Percentiles rank a stretch among this genome's conserved stretches.
These are phyloP conservation scores for Aporophyla nigra DNA, from an alignment of 2,888 invertebrate genomes.

Conservation along the genomic window DNA sequence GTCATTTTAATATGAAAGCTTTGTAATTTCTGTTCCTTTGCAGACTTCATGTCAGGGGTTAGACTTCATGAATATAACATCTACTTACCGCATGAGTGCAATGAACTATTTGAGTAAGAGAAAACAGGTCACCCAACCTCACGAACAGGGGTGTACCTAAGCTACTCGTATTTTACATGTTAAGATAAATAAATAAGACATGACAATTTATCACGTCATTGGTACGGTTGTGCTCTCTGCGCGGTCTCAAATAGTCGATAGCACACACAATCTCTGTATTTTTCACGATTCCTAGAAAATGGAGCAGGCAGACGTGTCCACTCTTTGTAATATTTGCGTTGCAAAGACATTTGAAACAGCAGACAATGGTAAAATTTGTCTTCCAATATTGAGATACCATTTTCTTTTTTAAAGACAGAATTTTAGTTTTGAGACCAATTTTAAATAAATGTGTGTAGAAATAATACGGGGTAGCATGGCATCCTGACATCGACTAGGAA, in stretches of 20 bases:
- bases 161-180: too few species aligned
- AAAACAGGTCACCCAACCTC: background rate
- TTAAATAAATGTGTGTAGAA: too few species aligned
- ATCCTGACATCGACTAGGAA: too few species aligned
- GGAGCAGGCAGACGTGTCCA: background rate
- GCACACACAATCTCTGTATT: background rate
- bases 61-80: background rate
- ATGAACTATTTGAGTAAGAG: background rate
- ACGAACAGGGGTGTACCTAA: too few species aligned
- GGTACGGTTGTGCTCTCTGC: too few species aligned
- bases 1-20: background rate
- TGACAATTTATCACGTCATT: too few species aligned
- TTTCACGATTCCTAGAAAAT: background rate
- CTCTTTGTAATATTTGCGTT: slow-evolving; percentile 7
- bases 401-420: background rate
- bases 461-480: too few species aligned
- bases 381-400: background rate
- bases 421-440: background rate
- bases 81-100: background rate
- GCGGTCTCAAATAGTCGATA: too few species aligned
- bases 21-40: background rate
- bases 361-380: background rate
- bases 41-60: background rate
- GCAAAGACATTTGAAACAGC: background rate
- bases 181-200: too few species aligned